phyloP scores from a whole-genome alignment of 2,113 vertebrate species.

The Phylloscopus trochiloides region DNA sequence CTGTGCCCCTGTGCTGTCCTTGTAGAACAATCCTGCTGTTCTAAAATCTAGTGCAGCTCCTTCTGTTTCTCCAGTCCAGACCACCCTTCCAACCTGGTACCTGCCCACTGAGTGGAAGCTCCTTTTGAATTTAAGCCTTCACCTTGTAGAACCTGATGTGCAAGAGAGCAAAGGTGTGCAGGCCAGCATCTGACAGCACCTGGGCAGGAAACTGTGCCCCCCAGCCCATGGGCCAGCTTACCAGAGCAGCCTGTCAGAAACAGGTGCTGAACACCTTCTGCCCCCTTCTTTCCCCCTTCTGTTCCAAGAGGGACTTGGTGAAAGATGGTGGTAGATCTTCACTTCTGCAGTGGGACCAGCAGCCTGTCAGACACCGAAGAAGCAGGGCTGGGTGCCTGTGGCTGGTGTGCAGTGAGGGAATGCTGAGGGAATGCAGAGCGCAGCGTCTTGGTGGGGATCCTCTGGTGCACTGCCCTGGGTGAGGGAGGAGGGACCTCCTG shows the following conservation, averaged over 20 bases:
- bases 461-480: neutral
- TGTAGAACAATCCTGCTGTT: constrained; percentile 51
- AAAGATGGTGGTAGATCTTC: neutral
- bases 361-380: neutral
- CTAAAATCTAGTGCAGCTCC: constrained; percentile 48
- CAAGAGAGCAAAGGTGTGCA: neutral
- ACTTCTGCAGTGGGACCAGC: neutral
- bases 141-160: neutral
- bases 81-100: neutral
- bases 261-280: neutral
- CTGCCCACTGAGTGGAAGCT: constrained; percentile 16
- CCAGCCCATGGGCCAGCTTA: neutral
- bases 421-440: neutral
- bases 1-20: constrained; percentile 59
- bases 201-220: neutral
- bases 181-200: neutral
- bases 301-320: neutral
- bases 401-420: neutral
- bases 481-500: neutral
- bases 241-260: neutral
- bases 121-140: constrained; percentile 4
- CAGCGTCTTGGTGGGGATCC: neutral
- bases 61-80: constrained; percentile 15
- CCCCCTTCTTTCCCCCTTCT: neutral
- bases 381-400: neutral